These are phyloP conservation scores for Drosophila tripunctata DNA, from an alignment of 2,888 invertebrate species.

Conservation along the genomic window DNA sequence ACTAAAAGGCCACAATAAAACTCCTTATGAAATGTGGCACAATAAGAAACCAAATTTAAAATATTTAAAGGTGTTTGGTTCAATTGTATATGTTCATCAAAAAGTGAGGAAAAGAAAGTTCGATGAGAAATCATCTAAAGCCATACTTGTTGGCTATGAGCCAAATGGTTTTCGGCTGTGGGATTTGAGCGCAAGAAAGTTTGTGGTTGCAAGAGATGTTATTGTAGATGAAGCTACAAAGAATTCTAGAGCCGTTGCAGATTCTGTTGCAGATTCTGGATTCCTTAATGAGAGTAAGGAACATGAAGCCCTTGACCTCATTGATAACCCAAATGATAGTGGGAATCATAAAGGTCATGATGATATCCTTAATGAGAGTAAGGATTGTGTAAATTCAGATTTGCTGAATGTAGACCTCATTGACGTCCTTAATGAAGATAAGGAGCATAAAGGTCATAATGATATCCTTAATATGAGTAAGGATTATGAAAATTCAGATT, in stretches of 20 bases:
- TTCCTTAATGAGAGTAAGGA: neutral
- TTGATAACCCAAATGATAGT: neutral
- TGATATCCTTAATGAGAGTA: too few relatives aligned
- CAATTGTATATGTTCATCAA: conserved; percentile 6
- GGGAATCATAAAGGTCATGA: neutral
- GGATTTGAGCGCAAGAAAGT: neutral
- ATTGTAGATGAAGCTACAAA: neutral
- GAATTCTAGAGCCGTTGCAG: neutral
- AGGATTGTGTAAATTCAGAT: too few relatives aligned
- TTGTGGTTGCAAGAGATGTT: neutral
- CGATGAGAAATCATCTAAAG: neutral
- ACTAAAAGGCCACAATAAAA: neutral
- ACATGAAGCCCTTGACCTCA: too few relatives aligned
- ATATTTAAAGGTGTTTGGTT: conserved; percentile 7
- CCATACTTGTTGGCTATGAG: neutral
- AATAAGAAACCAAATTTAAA: neutral
- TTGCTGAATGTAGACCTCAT: too few relatives aligned
- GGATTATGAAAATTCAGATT: too few relatives aligned
- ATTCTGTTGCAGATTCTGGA: too few relatives aligned
- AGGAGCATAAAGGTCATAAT: too few relatives aligned
- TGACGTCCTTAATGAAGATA: too few relatives aligned
- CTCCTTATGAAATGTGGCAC: conserved; percentile 8
- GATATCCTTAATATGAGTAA: too few relatives aligned
- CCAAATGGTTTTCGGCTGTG: neutral
- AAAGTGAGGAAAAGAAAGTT: conserved; percentile 4